Conservation (phyloP, 2,797 vertebrate genomes). For the Enteromius trimaculatus region DNA sequence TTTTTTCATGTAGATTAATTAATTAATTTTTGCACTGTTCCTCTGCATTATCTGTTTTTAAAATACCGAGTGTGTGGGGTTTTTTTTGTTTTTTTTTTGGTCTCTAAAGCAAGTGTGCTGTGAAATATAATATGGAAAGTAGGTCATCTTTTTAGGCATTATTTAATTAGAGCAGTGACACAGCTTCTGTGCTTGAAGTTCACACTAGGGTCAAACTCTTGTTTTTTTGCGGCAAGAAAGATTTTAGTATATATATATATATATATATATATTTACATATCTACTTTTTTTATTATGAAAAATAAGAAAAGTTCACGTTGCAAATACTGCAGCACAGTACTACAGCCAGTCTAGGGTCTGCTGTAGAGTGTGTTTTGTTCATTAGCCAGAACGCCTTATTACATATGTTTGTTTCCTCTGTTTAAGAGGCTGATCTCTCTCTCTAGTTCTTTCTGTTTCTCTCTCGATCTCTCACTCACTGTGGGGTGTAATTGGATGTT, state of each 20-base stretch:
- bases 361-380: conserved; percentile 15
- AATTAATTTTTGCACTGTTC: background rate
- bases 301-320: background rate
- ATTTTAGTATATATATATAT: background rate
- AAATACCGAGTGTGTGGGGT: background rate
- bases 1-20: background rate
- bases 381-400: conserved; percentile 16
- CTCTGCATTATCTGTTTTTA: background rate
- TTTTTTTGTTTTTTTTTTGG: background rate
- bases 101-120: conserved; percentile 18
- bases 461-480: conserved; percentile 29
- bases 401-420: conserved; percentile 23
- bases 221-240: background rate
- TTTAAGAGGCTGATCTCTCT: conserved; percentile 22
- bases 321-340: background rate
- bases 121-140: conserved; percentile 58
- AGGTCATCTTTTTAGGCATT: conserved; percentile 69
- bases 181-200: conserved; percentile 6
- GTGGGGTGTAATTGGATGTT: conserved; percentile 57
- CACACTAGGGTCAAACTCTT: conserved; percentile 15
- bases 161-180: conserved; percentile 68
- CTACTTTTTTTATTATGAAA: background rate
- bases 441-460: background rate
- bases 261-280: background rate
- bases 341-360: background rate